Base-by-base conservation (phyloP, 2,113 vertebrate genomes). In the Aptenodytes forsteri region DNA sequence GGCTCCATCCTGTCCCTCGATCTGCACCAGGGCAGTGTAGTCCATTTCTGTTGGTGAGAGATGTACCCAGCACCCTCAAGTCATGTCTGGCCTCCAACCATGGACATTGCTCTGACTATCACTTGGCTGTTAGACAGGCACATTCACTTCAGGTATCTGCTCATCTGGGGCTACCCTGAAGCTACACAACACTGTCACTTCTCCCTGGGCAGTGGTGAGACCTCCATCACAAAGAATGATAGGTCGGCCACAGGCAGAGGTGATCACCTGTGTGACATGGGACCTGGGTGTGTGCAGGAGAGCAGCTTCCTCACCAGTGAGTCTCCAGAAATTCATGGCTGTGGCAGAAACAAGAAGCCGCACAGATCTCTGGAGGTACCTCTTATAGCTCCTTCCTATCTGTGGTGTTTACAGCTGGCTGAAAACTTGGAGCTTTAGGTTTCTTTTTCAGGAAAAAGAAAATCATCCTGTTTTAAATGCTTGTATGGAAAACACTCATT, bases 401-500 rank as follows among this genome's bases (percentile, higher is more conserved):
- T 52, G 9, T 6, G 67, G 46, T 32, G 11, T 7, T 75, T 40
- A 67, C 18, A 83, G 40, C 13, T 22, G 25, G 6, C 36, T 66
- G 46, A 34, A 80, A 25, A 58, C 26, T 21, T 30, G 36, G 30
- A 64, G 19, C 1, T 71, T 66, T 36, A 3, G 12, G 6, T 46
- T 92, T 36, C 10, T 11, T 73, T 75, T 89, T 10, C 20, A 52
- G 54, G 20, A 6, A 36, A 65, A 50, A 42, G 36, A 36, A 36
- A 67, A 15, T 2, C 0, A 4, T 22, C 12, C 8, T 17, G 2
- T n/a, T 83, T 52, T 7, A 76, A 71, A 67, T 15, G 16, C 2
- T 69, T 42, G 5, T 26, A 16, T 26, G 34, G 38, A 38, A 85
- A 91, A 13, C 22, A 42, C 8, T 70, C 13, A 44, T 40, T 73